Percentiles rank a stretch among this genome's conserved stretches.
phyloP scores from a whole-genome alignment of 2,888 invertebrate genomes.

The Rhagophthalmus giganteus region DNA sequence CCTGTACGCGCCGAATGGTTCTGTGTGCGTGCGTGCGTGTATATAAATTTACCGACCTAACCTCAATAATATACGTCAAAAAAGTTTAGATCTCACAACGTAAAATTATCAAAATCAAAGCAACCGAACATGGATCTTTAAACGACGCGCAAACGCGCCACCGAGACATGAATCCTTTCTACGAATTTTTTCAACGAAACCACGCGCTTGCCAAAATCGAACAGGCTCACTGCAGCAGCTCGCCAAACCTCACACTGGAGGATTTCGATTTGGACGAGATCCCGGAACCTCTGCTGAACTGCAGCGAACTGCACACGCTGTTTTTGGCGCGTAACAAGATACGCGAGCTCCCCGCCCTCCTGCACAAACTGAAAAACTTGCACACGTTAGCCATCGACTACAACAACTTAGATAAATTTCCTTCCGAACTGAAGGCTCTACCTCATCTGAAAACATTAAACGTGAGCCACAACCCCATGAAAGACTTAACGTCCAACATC shows the following conservation, averaged over 20 bases:
- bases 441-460: constrained; percentile 65
- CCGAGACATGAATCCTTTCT: constrained; percentile 70
- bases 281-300: constrained; percentile 62
- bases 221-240: constrained; percentile 63
- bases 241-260: constrained; percentile 64
- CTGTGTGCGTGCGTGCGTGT: too few relatives aligned
- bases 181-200: constrained; percentile 70
- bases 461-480: constrained; percentile 68
- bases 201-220: constrained; percentile 70
- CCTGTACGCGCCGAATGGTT: too few relatives aligned
- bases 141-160: too few relatives aligned
- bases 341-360: constrained; percentile 57
- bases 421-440: constrained; percentile 62
- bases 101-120: too few relatives aligned
- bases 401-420: constrained; percentile 64
- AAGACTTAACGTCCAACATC: constrained; percentile 62
- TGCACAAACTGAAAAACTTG: constrained; percentile 61
- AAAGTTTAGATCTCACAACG: too few relatives aligned
- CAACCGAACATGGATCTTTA: too few relatives aligned
- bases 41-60: too few relatives aligned
- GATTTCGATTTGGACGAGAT: constrained; percentile 66
- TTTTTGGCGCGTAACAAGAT: constrained; percentile 69
- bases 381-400: constrained; percentile 68
- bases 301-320: constrained; percentile 62
- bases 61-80: too few relatives aligned